A percentile compares a stretch with the other conserved stretches of the same genome.
These are phyloP conservation scores for Nebria brevicollis DNA, from an alignment of 2,888 invertebrate species.

Conservation along the genomic window DNA sequence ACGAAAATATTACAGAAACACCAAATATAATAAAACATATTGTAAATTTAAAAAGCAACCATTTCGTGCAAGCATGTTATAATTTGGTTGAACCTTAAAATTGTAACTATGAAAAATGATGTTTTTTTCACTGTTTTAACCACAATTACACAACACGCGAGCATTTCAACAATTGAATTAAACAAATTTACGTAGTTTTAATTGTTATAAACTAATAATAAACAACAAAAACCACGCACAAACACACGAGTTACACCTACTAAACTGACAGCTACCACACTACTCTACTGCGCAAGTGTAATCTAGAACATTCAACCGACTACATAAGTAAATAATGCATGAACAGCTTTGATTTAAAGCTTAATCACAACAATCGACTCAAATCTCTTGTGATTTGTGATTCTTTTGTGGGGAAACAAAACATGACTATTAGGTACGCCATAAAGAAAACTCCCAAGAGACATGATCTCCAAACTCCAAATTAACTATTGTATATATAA, in stretches of 20 bases:
- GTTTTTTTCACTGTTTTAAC: background rate
- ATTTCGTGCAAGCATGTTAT: too few species aligned
- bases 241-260: background rate
- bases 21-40: too few species aligned
- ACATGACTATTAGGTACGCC: background rate
- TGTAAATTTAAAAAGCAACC: too few species aligned
- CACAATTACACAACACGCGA: background rate
- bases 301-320: background rate
- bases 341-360: background rate
- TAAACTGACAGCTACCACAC: background rate
- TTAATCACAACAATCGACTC: background rate
- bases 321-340: background rate
- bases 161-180: background rate
- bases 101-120: too few species aligned
- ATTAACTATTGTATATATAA: background rate
- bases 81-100: too few species aligned
- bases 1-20: background rate
- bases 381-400: background rate
- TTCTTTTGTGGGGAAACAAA: background rate
- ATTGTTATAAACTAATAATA: background rate
- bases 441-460: conserved; percentile 5
- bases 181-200: background rate
- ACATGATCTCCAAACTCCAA: background rate
- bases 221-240: background rate
- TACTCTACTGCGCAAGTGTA: background rate